Conservation (phyloP, 1,140 invertebrate species). For the Conopomorpha cramerella region DNA sequence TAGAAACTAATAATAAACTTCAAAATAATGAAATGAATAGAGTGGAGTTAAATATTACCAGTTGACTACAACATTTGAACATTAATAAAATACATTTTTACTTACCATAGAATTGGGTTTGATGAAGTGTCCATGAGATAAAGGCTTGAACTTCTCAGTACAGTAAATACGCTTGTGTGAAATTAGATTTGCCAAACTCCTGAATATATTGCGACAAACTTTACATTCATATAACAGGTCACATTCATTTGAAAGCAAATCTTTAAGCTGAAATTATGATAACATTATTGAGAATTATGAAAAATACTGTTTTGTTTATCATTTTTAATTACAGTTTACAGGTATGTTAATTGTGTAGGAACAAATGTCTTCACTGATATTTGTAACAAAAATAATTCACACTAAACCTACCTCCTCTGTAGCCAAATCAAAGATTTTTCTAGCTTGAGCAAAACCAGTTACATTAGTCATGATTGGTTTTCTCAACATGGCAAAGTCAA, state of each 20-base stretch:
- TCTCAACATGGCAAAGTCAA: conserved; percentile 64
- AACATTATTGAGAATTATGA: too few species aligned
- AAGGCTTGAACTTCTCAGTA: conserved; percentile 56
- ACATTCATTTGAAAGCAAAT: conserved; percentile 76
- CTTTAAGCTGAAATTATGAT: conserved; percentile 64
- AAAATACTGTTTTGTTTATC: too few species aligned
- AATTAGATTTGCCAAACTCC: conserved; percentile 81
- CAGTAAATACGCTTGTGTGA: conserved; percentile 84
- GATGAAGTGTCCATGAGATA: conserved; percentile 38
- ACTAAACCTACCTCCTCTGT: conserved; percentile 63
- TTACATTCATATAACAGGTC: conserved; percentile 85
- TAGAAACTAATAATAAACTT: too few species aligned
- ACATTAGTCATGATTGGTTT: conserved; percentile 67
- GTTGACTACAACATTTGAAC: too few species aligned
- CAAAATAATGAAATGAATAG: too few species aligned
- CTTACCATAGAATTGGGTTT: conserved; percentile 60
- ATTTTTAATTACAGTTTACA: too few species aligned
- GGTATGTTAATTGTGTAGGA: too few species aligned
- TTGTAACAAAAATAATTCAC: too few species aligned
- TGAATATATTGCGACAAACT: conserved; percentile 81
- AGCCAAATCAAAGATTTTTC: conserved; percentile 63
- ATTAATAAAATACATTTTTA: too few species aligned
- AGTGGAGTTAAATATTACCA: too few species aligned
- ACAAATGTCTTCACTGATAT: too few species aligned
- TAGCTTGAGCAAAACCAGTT: conserved; percentile 64